Evolutionary conservation across 2,888 invertebrate genomes (phyloP).

Genomic region (Cryptocephalus primarius): DNA sequence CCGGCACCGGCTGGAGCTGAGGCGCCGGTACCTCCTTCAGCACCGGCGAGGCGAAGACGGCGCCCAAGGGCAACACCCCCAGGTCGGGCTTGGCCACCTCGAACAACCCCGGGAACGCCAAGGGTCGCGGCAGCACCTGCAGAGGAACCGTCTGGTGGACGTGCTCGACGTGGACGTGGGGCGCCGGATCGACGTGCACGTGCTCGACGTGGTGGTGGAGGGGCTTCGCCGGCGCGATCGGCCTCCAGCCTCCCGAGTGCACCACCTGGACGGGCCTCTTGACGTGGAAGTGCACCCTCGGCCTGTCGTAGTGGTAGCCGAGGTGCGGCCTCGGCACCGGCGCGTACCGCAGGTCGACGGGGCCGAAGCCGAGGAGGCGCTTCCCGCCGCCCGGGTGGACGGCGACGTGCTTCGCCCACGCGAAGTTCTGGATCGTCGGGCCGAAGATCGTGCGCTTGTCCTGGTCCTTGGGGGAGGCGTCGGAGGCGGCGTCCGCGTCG

Average conservation of each 20-base stretch:
- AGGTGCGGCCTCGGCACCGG: slow-evolving; percentile 20
- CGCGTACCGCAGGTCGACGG: slow-evolving; percentile 23
- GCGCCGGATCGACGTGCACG: slow-evolving; percentile 9
- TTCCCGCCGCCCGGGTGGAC: slow-evolving; percentile 24
- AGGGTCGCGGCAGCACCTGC: not conserved
- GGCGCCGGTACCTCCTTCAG: slow-evolving; percentile 14
- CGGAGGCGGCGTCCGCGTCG: slow-evolving; percentile 18
- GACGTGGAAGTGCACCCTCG: slow-evolving; percentile 16
- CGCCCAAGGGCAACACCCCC: slow-evolving; percentile 25
- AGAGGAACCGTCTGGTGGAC: slow-evolving; percentile 6
- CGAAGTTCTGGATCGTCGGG: slow-evolving; percentile 15
- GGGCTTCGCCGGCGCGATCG: slow-evolving; percentile 5
- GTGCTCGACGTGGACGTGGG: slow-evolving; percentile 10
- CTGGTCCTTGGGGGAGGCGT: slow-evolving; percentile 20
- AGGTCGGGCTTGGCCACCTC: slow-evolving; percentile 27
- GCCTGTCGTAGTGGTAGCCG: slow-evolving; percentile 17
- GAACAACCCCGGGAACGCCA: slow-evolving; percentile 13
- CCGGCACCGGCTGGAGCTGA: slow-evolving; percentile 4
- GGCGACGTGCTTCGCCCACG: slow-evolving; percentile 28
- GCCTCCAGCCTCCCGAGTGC: slow-evolving; percentile 8
- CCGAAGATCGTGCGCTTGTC: slow-evolving; percentile 29
- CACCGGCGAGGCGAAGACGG: slow-evolving; percentile 21
- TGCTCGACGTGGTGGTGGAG: slow-evolving; percentile 11
- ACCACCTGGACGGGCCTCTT: slow-evolving; percentile 12
- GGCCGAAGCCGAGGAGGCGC: slow-evolving; percentile 25